Evolutionary conservation across 2,888 invertebrate genomes (phyloP).

Genomic region (Eilema griseolum): DNA sequence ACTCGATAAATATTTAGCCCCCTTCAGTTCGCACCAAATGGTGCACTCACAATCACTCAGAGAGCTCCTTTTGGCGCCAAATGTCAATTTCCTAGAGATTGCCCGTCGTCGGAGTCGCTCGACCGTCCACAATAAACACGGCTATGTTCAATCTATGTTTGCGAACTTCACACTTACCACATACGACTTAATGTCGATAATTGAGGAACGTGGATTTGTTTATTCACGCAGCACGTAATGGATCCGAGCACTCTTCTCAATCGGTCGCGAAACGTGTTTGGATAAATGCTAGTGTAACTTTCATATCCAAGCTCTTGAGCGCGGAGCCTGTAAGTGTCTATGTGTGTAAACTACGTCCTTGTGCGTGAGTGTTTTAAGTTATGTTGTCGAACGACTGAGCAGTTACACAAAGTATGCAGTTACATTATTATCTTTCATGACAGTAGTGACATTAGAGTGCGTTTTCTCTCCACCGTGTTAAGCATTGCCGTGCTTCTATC

Average conservation of each 20-base stretch:
- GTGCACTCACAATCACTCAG: constrained; percentile 70
- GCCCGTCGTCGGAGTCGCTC: constrained; percentile 64
- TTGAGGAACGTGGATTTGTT: constrained; percentile 66
- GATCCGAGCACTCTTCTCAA: constrained; percentile 79
- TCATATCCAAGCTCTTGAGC: constrained; percentile 70
- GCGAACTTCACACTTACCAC: constrained; percentile 39
- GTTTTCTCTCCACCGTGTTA: constrained; percentile 35
- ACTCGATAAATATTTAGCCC: constrained; percentile 74
- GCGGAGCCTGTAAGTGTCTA: constrained; percentile 57
- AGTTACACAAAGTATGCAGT: constrained; percentile 51
- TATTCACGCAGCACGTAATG: constrained; percentile 77
- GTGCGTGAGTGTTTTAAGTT: constrained; percentile 52
- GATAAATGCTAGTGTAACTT: constrained; percentile 80
- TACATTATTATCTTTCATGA: constrained; percentile 52
- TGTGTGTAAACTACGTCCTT: constrained; percentile 57
- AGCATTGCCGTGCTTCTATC: constrained; percentile 23
- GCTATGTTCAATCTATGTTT: constrained; percentile 21
- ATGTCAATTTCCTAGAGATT: constrained; percentile 81
- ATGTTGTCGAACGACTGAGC: constrained; percentile 51
- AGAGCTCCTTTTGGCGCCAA: constrained; percentile 76
- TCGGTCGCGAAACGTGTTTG: constrained; percentile 80
- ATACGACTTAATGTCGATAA: constrained; percentile 62
- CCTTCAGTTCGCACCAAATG: constrained; percentile 69
- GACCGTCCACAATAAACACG: constrained; percentile 65
- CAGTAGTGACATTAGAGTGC: constrained; percentile 46